Evolutionary conservation across 2,888 invertebrate genomes (phyloP).

Genomic region (Zelleria hepariella): DNA sequence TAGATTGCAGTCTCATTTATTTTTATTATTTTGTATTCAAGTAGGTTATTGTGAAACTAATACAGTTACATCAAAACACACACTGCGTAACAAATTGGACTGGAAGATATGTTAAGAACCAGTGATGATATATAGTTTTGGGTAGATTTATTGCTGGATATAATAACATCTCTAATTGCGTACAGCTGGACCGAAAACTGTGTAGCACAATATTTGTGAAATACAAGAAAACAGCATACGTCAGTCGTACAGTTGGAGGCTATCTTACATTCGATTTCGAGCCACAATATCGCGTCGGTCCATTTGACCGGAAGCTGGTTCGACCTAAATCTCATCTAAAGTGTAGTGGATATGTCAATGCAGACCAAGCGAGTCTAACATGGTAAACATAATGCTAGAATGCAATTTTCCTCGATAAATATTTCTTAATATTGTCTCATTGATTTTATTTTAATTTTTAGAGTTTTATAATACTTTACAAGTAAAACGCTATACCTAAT

Average conservation of each 20-base stretch:
- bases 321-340: constrained; percentile 38
- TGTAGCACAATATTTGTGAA: neutral
- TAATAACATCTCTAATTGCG: neutral
- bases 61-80: constrained; percentile 63
- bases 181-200: too few species aligned
- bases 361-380: constrained; percentile 53
- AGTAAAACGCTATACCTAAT: constrained; percentile 53
- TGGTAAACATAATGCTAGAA: constrained; percentile 54
- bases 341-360: constrained; percentile 41
- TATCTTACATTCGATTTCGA: constrained; percentile 16
- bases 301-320: constrained; percentile 37
- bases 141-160: constrained; percentile 29
- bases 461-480: constrained; percentile 56
- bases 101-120: constrained; percentile 56
- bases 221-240: neutral
- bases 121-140: constrained; percentile 41
- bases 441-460: constrained; percentile 51
- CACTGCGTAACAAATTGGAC: constrained; percentile 61
- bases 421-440: constrained; percentile 65
- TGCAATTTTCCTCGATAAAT: constrained; percentile 49
- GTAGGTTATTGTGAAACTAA: constrained; percentile 57
- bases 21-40: constrained; percentile 31
- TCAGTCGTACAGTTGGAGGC: neutral
- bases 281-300: constrained; percentile 22
- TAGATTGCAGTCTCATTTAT: constrained; percentile 67